Evolutionary conservation across 2,888 invertebrate species (phyloP), one percentile per base, ranked within the genome.

Genomic region (Drosophila limbata): DNA sequence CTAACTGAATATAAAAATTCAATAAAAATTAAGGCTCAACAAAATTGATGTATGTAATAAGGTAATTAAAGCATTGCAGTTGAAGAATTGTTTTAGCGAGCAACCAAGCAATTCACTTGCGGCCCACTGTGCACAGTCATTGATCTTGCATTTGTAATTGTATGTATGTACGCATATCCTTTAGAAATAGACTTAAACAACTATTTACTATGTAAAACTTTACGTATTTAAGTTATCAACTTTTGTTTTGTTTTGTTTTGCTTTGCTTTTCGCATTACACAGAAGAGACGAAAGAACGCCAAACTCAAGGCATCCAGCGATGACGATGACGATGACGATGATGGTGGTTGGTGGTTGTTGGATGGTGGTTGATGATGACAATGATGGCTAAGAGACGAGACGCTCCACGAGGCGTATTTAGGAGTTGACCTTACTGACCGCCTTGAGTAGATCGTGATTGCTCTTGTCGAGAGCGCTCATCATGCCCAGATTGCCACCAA

Each of bases 371-470:
- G 31, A 31, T 47, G 21, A 10, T 39, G 15, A 10, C 33, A 11
- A 44, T 52, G 37, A 37, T 48, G 33, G 44, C 19, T 53, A 35
- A 53, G 25, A n/a, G 13, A 56, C 44, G 25, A n/a, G 13, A 44
- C 44, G 33, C 42, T 56, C 57, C 71, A 55, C 52, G 51, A 15
- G 57, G 56, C 63, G 72, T 90, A 57, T 91, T 93, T 93, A 93
- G 89, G 93, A 91, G 84, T 92, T 92, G 57, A 93, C 93, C 91
- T 93, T 93, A 91, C 92, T 93, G 79, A 92, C 93, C 61, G 92
- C 92, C 84, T 93, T 92, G 64, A 92, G 89, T 73, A 92, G 89
- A 85, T 92, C 92, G 67, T 92, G 92, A 88, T 92, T 92, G 81
- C 89, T 91, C 79, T 93, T 93, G 55, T 93, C 93, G 66, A 93